These are phyloP conservation scores for Agrotis segetum DNA, from an alignment of 2,888 invertebrate genomes.

Conservation along the genomic window DNA sequence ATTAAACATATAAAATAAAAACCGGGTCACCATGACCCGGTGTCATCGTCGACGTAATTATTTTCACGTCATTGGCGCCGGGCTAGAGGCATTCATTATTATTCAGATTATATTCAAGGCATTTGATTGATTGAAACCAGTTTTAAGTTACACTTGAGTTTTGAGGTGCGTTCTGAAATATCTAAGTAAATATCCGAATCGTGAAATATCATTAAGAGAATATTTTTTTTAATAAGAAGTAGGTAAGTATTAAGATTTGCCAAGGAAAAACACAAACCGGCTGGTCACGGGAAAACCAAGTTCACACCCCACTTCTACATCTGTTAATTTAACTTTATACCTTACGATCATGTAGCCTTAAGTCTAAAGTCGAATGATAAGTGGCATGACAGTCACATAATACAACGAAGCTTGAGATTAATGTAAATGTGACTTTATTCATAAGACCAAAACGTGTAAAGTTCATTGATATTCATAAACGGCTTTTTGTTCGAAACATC, in stretches of 20 bases:
- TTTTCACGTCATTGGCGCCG: too few relatives aligned
- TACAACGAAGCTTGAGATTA: neutral
- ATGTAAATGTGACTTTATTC: constrained; percentile 44
- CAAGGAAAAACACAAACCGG: constrained; percentile 64
- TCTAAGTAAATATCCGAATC: too few relatives aligned
- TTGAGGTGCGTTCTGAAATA: too few relatives aligned
- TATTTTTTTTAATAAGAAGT: constrained; percentile 17
- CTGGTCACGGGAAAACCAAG: constrained; percentile 63
- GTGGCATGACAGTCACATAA: neutral
- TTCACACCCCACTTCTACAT: constrained; percentile 15
- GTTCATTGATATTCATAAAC: constrained; percentile 9
- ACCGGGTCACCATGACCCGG: too few relatives aligned
- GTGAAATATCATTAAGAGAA: constrained; percentile 7
- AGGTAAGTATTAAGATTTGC: constrained; percentile 20
- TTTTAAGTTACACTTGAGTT: too few relatives aligned
- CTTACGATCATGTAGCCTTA: neutral
- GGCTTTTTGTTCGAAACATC: constrained; percentile 36
- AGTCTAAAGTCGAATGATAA: constrained; percentile 43
- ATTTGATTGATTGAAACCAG: too few relatives aligned
- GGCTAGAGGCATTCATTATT: too few relatives aligned
- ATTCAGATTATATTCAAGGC: neutral
- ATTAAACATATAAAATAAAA: too few relatives aligned
- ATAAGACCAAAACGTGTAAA: constrained; percentile 16
- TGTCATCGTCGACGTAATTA: too few relatives aligned
- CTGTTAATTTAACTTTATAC: constrained; percentile 10